A percentile compares a stretch with the other conserved stretches of the same genome.
Evolutionary conservation across 2,797 vertebrate genomes (phyloP).

Genomic region (Gadopsis bispinosus): DNA sequence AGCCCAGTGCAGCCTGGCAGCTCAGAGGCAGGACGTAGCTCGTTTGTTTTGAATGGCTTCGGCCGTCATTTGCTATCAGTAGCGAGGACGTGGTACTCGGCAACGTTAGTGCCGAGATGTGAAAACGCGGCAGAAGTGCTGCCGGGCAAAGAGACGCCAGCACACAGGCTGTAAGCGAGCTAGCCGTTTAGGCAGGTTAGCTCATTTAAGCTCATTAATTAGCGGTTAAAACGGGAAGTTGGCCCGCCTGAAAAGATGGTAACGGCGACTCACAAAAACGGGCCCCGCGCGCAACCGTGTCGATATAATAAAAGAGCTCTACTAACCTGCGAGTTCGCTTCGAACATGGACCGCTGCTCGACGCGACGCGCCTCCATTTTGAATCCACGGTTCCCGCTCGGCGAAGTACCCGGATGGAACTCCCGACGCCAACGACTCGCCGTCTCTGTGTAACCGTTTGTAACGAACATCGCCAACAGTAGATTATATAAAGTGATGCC

Average conservation of each 20-base stretch:
- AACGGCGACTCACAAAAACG: too few species aligned
- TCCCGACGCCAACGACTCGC: too few species aligned
- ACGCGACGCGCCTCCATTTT: not conserved
- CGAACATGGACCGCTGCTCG: not conserved
- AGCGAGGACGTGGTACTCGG: not conserved
- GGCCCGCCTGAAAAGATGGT: not conserved
- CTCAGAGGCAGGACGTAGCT: too few species aligned
- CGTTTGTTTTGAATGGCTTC: not conserved
- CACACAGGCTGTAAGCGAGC: too few species aligned
- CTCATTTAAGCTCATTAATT: not conserved
- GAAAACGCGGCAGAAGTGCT: too few species aligned
- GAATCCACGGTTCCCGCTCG: not conserved
- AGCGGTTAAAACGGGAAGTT: not conserved
- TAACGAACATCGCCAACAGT: too few species aligned
- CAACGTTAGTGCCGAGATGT: not conserved
- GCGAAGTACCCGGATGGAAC: not conserved
- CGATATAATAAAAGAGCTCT: not conserved
- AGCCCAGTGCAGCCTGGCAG: not conserved
- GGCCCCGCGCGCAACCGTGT: too few species aligned
- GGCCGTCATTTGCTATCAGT: not conserved
- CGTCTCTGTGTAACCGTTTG: too few species aligned
- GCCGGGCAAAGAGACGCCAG: not conserved
- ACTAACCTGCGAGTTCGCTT: not conserved
- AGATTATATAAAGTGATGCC: not conserved
- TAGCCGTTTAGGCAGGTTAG: not conserved